Evolutionary conservation across 2,113 vertebrate species (phyloP).

Genomic region (Numenius arquata): DNA sequence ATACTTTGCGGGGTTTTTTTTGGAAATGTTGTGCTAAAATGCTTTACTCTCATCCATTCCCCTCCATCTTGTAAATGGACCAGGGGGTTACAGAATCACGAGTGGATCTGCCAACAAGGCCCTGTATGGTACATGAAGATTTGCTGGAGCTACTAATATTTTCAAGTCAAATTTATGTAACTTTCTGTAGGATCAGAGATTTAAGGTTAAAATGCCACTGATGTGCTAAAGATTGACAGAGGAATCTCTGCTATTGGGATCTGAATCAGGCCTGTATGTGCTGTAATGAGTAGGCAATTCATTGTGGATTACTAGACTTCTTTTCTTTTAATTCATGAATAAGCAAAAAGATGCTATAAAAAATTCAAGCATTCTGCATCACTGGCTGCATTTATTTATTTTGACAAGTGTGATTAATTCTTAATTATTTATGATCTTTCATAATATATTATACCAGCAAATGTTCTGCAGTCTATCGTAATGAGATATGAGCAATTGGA

Average conservation of each 20-base stretch:
- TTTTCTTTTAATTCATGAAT: slow-evolving; percentile 47
- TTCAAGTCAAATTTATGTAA: not conserved
- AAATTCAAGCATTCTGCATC: slow-evolving; percentile 45
- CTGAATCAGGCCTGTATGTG: not conserved
- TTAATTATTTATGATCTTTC: slow-evolving; percentile 65
- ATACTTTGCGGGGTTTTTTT: not conserved
- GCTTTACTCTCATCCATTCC: not conserved
- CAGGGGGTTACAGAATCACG: not conserved
- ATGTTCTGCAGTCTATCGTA: not conserved
- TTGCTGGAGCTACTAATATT: not conserved
- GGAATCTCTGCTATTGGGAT: not conserved
- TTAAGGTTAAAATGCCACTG: not conserved
- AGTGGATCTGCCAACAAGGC: not conserved
- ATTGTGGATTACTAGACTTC: slow-evolving; percentile 13
- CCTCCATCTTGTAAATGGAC: not conserved
- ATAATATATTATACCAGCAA: slow-evolving; percentile 32
- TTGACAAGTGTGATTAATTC: slow-evolving; percentile 64
- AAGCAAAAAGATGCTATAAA: slow-evolving; percentile 57
- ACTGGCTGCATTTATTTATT: slow-evolving; percentile 54
- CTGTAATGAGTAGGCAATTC: not conserved
- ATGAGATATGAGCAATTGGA: not conserved
- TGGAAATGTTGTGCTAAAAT: not conserved
- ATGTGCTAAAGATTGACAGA: not conserved
- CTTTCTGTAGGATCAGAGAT: not conserved
- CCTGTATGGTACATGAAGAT: not conserved